Percentiles rank a stretch among this genome's conserved stretches.
Conservation (phyloP, 2,888 invertebrate genomes). For the Cataglyphis rosenhaueri region DNA sequence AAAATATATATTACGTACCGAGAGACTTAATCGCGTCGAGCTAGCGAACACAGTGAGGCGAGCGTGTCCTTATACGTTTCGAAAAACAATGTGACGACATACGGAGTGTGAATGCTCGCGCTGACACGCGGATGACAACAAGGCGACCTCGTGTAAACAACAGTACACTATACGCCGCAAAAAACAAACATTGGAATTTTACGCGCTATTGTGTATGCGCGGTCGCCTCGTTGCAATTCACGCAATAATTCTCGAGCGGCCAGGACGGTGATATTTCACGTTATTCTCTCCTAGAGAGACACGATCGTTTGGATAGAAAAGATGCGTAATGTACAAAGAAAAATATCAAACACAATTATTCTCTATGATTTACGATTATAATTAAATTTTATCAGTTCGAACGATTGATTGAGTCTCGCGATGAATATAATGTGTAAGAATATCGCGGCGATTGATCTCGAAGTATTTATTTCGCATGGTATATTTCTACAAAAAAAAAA, state of each 20-base stretch:
- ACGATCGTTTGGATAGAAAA: not conserved
- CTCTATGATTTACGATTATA: not conserved
- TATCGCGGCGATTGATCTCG: not conserved
- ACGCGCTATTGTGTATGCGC: not conserved
- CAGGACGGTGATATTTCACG: not conserved
- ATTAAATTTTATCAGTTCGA: not conserved
- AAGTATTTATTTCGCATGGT: not conserved
- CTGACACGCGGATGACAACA: not conserved
- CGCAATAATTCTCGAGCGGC: not conserved
- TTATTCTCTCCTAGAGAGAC: not conserved
- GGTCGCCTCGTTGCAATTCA: not conserved
- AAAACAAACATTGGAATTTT: conserved; percentile 5
- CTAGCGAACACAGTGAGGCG: not conserved
- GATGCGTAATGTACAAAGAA: not conserved
- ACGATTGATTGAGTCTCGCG: not conserved
- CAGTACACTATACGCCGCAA: not conserved
- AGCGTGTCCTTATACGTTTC: not conserved
- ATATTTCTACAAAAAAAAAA: not conserved
- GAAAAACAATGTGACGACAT: not conserved
- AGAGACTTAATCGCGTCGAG: not conserved
- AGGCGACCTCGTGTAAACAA: not conserved
- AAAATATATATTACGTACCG: conserved; percentile 8
- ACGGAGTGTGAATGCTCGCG: not conserved
- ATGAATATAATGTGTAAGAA: not conserved
- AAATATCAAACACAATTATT: not conserved